Conservation (phyloP, 1,140 invertebrate genomes). For the Hermetia illucens region DNA sequence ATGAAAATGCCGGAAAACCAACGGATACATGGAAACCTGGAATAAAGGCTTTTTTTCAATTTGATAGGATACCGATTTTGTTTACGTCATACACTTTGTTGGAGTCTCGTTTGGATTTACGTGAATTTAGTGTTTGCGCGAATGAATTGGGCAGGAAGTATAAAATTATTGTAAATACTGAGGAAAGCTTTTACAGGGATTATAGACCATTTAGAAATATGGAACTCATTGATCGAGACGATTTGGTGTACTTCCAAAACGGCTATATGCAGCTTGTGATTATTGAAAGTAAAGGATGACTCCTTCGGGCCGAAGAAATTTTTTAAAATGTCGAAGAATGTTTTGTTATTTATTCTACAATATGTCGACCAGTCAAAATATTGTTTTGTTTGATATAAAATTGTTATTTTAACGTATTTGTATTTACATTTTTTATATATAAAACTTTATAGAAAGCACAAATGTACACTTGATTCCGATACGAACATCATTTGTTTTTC, state of each 20-base stretch:
- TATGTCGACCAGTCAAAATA: neutral
- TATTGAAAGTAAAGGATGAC: neutral
- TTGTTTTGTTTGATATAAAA: neutral
- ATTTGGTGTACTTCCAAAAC: slow-evolving; percentile 7
- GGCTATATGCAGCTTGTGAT: slow-evolving; percentile 5
- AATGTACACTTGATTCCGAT: too few species aligned
- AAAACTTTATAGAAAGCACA: neutral
- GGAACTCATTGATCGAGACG: neutral
- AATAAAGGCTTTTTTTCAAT: slow-evolving; percentile 3
- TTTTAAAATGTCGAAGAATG: slow-evolving; percentile 5
- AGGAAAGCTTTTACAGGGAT: slow-evolving; percentile 7
- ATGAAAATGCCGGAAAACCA: neutral
- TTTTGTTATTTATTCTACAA: slow-evolving; percentile 1
- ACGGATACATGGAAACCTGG: neutral
- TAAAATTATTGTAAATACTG: neutral
- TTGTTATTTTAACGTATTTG: neutral
- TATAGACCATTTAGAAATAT: slow-evolving; percentile 5
- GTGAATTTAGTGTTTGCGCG: neutral
- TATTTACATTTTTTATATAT: neutral
- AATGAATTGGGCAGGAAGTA: slow-evolving; percentile 1
- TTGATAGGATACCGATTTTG: slow-evolving; percentile 4
- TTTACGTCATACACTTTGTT: slow-evolving; percentile 7
- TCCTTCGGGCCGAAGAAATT: slow-evolving; percentile 4
- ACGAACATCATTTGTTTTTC: too few species aligned
- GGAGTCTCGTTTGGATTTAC: slow-evolving; percentile 7